Percentiles rank a stretch among this genome's conserved stretches.
Evolutionary conservation across 37 sponge, comb jelly and placozoan species (phyloP).

Genomic region (Eunapius fragilis): DNA sequence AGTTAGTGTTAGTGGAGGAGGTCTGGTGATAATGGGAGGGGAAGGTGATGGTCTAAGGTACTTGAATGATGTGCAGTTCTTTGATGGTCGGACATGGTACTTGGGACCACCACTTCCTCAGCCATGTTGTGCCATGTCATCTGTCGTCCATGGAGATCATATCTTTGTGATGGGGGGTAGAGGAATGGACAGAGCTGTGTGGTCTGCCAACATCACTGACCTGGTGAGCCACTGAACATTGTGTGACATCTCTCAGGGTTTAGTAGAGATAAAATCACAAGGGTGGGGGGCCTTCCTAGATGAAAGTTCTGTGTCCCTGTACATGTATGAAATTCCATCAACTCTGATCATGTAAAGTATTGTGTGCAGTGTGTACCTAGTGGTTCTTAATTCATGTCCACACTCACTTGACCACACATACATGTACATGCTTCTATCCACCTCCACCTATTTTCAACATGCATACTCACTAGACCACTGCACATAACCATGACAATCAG

Average conservation of each 20-base stretch:
- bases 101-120: neutral
- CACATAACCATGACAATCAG: neutral
- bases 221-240: neutral
- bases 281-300: neutral
- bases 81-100: neutral
- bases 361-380: too few species aligned
- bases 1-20: neutral
- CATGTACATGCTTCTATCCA: too few species aligned
- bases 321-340: too few species aligned
- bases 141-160: neutral
- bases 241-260: neutral
- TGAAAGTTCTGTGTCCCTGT: too few species aligned
- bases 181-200: neutral
- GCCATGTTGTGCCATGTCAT: neutral
- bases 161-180: neutral
- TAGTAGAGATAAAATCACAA: too few species aligned
- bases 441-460: neutral
- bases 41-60: neutral
- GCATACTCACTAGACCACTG: neutral
- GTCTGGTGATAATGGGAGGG: neutral
- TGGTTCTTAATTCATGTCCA: too few species aligned
- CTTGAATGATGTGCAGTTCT: neutral
- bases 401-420: too few species aligned
- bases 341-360: too few species aligned
- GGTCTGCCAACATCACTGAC: neutral